These are phyloP conservation scores for Peromyscus californicus DNA, from an alignment of 2,113 vertebrate genomes.

Conservation along the genomic window DNA sequence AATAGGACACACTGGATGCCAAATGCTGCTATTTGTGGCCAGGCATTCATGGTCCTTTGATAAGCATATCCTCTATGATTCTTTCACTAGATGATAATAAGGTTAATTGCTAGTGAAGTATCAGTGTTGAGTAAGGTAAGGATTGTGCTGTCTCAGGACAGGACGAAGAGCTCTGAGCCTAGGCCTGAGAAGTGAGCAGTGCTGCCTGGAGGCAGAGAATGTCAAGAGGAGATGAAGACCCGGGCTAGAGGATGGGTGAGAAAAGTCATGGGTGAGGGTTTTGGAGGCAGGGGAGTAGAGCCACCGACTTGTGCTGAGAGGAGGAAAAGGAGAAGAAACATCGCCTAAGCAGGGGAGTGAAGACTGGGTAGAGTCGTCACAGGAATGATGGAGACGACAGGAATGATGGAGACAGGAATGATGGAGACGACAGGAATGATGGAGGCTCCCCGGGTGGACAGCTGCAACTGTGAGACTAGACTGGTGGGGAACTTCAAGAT, in stretches of 20 bases:
- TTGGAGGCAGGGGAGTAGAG: neutral
- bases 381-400: neutral
- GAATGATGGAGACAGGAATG: too few species aligned
- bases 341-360: neutral
- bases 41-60: constrained; percentile 12
- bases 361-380: neutral
- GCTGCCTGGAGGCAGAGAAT: neutral
- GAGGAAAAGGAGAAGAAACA: neutral
- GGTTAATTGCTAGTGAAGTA: neutral
- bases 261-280: neutral
- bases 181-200: neutral
- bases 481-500: neutral
- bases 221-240: neutral
- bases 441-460: neutral
- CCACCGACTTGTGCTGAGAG: neutral
- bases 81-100: neutral
- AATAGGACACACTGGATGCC: neutral
- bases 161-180: neutral
- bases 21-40: constrained; percentile 5
- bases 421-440: neutral
- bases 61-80: neutral
- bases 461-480: neutral
- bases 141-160: neutral
- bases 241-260: neutral
- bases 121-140: neutral